Evolutionary conservation across 2,888 invertebrate genomes (phyloP).

Genomic region (Adelphocoris suturalis): DNA sequence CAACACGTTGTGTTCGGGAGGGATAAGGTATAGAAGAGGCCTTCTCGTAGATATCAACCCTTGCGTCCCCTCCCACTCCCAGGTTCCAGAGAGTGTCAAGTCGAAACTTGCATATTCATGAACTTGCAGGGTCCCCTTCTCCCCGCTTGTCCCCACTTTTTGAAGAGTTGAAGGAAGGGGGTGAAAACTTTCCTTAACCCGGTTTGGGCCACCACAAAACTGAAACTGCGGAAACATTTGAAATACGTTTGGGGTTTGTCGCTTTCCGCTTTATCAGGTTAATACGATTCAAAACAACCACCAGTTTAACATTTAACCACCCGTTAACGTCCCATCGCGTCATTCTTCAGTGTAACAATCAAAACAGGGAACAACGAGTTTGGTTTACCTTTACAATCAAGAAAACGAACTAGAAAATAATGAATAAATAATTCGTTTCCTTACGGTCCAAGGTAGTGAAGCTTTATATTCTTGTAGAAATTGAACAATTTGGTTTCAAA

Average conservation of each 20-base stretch:
- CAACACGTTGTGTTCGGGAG: background rate
- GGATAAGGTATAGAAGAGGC: background rate
- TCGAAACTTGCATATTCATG: constrained; percentile 45
- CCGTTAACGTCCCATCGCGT: background rate
- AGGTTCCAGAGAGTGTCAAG: background rate
- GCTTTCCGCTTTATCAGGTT: background rate
- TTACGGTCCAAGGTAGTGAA: too few species aligned
- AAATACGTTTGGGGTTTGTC: background rate
- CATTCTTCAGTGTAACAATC: background rate
- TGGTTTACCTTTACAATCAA: background rate
- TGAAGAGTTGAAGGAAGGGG: too few species aligned
- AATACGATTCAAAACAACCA: constrained; percentile 43
- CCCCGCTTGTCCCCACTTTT: background rate
- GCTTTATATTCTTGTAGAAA: too few species aligned
- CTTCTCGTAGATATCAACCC: background rate
- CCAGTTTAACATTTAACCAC: background rate
- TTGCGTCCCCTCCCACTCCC: background rate
- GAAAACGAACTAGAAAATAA: background rate
- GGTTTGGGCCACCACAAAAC: background rate
- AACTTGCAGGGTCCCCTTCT: background rate
- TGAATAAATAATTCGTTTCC: too few species aligned
- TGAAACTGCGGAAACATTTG: background rate
- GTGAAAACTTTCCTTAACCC: too few species aligned
- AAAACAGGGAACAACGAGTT: background rate
- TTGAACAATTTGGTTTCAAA: too few species aligned